A percentile compares a stretch with the other conserved stretches of the same genome.
phyloP scores from a whole-genome alignment of 2,888 invertebrate species.

The Ophion ellenae region DNA sequence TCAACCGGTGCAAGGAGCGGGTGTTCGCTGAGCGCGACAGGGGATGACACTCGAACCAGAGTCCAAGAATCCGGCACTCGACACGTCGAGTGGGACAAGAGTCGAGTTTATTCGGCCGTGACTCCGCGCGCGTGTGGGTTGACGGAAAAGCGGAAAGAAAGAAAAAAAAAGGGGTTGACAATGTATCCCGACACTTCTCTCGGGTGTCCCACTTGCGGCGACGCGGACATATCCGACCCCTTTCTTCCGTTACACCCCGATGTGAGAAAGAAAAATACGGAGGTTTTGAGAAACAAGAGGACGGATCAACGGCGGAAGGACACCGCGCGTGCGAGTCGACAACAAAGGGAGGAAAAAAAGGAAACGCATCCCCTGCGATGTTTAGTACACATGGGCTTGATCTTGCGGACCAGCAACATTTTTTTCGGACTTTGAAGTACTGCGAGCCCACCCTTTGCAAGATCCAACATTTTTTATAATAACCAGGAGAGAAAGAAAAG shows the following conservation, averaged over 20 bases:
- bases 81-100: conserved; percentile 42
- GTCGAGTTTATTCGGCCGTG: conserved; percentile 51
- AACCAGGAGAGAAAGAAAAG: not conserved
- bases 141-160: conserved; percentile 27
- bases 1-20: no score
- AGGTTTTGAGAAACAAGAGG: conserved; percentile 23
- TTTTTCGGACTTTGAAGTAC: not conserved
- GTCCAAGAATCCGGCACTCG: conserved; percentile 38
- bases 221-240: not conserved
- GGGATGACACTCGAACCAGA: conserved; percentile 41
- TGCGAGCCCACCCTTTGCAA: no score
- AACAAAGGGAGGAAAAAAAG: not conserved
- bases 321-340: conserved; percentile 2
- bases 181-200: conserved; percentile 19
- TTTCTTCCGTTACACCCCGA: conserved; percentile 13
- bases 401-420: not conserved
- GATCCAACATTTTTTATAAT: no score
- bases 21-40: not conserved
- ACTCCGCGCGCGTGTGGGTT: conserved; percentile 25
- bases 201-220: conserved; percentile 29
- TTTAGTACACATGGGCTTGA: conserved; percentile 18
- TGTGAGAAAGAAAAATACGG: conserved; percentile 18
- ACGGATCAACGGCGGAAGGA: conserved; percentile 16
- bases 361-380: not conserved
- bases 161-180: conserved; percentile 10